phyloP scores from a whole-genome alignment of 2,797 vertebrate genomes.

The Corythornis leucogaster region DNA sequence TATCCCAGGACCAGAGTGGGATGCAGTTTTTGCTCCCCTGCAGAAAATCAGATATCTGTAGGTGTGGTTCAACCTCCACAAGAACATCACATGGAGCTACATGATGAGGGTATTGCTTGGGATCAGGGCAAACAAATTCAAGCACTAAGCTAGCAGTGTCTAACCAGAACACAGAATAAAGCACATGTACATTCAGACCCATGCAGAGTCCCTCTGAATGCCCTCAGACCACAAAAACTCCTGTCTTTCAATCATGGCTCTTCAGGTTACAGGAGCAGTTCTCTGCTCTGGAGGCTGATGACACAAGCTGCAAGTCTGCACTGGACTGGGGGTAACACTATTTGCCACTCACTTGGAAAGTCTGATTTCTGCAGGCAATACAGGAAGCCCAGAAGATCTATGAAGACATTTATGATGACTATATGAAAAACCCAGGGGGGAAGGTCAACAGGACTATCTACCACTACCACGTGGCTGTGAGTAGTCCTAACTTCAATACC shows the following conservation, averaged over 20 bases:
- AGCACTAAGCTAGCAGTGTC: neutral
- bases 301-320: neutral
- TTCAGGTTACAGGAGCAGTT: neutral
- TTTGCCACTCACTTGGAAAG: neutral
- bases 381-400: slow-evolving; percentile 90
- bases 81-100: neutral
- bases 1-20: neutral
- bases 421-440: slow-evolving; percentile 73
- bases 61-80: neutral
- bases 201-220: neutral
- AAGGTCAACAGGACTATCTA: slow-evolving; percentile 78
- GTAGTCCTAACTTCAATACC: slow-evolving; percentile 51
- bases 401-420: slow-evolving; percentile 72
- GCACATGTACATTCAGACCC: neutral
- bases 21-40: neutral
- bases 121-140: neutral
- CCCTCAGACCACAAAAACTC: neutral
- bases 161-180: neutral
- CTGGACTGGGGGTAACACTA: neutral
- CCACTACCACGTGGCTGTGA: slow-evolving; percentile 86
- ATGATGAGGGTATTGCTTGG: neutral
- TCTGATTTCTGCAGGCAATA: slow-evolving; percentile 83
- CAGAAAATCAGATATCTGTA: neutral
- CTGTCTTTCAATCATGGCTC: neutral
- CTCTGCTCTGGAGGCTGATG: neutral